These are phyloP conservation scores for Lymantria monacha DNA, from an alignment of 2,888 invertebrate species.

Conservation along the genomic window DNA sequence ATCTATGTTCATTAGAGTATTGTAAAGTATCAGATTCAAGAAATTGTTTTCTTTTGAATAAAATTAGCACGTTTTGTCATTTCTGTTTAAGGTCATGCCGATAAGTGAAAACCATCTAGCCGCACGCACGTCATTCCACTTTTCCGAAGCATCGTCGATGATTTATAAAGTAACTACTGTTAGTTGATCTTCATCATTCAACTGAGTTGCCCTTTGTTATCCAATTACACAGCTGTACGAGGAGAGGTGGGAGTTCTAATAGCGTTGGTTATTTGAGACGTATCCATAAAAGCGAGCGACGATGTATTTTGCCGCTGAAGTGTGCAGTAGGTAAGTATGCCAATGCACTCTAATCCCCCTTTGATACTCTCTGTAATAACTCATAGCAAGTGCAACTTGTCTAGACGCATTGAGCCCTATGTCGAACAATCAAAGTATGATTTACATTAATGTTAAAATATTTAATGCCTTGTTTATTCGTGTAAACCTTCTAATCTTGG, in stretches of 20 bases:
- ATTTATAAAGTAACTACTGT: slow-evolving; percentile 57
- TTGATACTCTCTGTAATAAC: slow-evolving; percentile 65
- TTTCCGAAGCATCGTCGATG: slow-evolving; percentile 75
- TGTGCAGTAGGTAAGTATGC: slow-evolving; percentile 79
- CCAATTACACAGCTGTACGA: slow-evolving; percentile 24
- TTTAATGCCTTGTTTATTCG: too few relatives aligned
- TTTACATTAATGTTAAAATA: too few relatives aligned
- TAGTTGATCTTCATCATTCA: slow-evolving; percentile 45
- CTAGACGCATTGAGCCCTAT: slow-evolving; percentile 43
- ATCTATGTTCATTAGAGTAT: too few relatives aligned
- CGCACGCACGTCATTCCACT: slow-evolving; percentile 79
- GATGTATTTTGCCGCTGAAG: slow-evolving; percentile 75
- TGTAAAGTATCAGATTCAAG: too few relatives aligned
- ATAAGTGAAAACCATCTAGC: slow-evolving; percentile 76
- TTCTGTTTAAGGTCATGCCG: slow-evolving; percentile 69
- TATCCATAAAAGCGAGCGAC: slow-evolving; percentile 62
- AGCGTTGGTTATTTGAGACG: slow-evolving; percentile 47
- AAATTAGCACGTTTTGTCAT: slow-evolving; percentile 64
- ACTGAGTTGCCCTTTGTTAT: slow-evolving; percentile 33
- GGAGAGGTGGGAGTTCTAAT: slow-evolving; percentile 48
- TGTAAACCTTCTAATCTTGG: too few relatives aligned
- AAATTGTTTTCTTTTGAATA: slow-evolving; percentile 28
- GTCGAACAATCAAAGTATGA: slow-evolving; percentile 27
- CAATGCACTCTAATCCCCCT: slow-evolving; percentile 78
- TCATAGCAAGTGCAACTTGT: slow-evolving; percentile 71